Base-by-base conservation (phyloP, 2,797 vertebrate species). In the Darevskia nairensis region DNA sequence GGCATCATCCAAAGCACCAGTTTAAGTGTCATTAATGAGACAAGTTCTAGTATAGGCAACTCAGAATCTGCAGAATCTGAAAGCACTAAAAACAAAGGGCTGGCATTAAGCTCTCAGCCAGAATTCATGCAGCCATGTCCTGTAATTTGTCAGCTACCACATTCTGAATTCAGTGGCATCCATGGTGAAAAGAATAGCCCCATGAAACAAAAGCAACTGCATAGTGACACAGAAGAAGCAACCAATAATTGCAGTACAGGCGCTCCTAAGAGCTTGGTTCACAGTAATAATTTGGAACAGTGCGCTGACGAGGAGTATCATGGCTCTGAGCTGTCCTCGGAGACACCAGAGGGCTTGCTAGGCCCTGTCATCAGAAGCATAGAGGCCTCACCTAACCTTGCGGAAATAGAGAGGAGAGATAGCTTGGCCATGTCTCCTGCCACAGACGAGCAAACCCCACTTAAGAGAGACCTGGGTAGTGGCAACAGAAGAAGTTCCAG, bases 401-500 rank as follows among this genome's bases (percentile, higher is more conserved):
- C 82, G 89, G 94, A 91, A 41, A 72, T 2, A 75, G 89, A 68
- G 3, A 68, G 68, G 85, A 93, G 78, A 71, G 96, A 97, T 9
- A 93, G 9, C 39, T 97, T 96, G 88, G 95, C 94, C 79, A 90
- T 96, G 41, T 96, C 96, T 92, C 87, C 21, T 2, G 93, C 89
- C 92, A 72, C n/a, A 44, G 50, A 59, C 1, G 82, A 80, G 55
- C 68, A 0, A 59, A 8, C 55, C 61, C 83, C 64, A 69, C 79
- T 69, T n/a, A 85, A 68, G 3, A 66, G 61, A 86, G 89, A 91
- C 0, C 8, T 72, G 8, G 19, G 3, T 7, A 50, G 1, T 0
- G 82, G 55, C 64, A 95, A 25, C 64, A 29, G 44, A 11, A 32
- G 32, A 66, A 77, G 90, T 88, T 86, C 76, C 80, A 23, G 29